phyloP scores from a whole-genome alignment of 2,113 vertebrate species.

The Gallinago paraguaiae region DNA sequence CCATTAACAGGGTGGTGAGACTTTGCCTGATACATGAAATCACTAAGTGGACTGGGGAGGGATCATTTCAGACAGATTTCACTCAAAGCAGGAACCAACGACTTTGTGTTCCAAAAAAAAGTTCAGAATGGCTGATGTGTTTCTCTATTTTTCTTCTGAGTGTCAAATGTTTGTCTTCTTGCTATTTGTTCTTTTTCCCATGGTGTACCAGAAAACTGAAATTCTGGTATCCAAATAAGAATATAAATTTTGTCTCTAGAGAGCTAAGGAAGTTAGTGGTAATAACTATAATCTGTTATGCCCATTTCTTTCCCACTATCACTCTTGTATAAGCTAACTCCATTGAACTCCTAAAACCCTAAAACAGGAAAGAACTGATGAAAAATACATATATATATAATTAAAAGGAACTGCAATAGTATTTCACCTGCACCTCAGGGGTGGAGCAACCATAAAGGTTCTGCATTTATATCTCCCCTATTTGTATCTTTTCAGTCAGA shows the following conservation, averaged over 20 bases:
- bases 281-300: neutral
- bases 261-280: neutral
- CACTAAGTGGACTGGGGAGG: neutral
- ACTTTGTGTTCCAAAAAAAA: neutral
- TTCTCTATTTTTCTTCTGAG: neutral
- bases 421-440: neutral
- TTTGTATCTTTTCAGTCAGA: neutral
- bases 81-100: neutral
- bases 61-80: neutral
- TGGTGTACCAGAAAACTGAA: neutral
- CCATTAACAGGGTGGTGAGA: neutral
- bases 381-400: neutral
- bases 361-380: neutral
- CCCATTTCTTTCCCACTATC: neutral
- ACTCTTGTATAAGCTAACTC: neutral
- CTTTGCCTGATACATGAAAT: neutral
- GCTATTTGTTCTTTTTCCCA: neutral
- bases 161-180: neutral
- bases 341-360: neutral
- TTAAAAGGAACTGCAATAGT: neutral
- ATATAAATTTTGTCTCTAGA: neutral
- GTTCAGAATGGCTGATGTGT: neutral
- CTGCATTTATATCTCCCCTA: neutral
- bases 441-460: neutral
- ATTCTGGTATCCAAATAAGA: neutral